A percentile compares a stretch with the other conserved stretches of the same genome.
Evolutionary conservation across 2,888 invertebrate species (phyloP).

Genomic region (Harpalus rubripes): DNA sequence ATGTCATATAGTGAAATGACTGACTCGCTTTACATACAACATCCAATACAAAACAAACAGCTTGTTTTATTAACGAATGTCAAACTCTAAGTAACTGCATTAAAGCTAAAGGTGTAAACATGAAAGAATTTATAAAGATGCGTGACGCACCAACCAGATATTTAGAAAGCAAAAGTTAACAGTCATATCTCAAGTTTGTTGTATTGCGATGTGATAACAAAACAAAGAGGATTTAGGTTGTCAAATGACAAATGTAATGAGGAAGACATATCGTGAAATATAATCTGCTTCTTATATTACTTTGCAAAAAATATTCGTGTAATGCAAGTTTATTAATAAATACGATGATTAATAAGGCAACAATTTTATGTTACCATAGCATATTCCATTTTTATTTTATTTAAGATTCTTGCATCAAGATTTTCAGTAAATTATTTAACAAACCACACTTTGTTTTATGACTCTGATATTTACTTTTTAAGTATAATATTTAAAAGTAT

Average conservation of each 20-base stretch:
- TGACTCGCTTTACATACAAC: conserved; percentile 10
- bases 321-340: conserved; percentile 9
- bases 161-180: conserved; percentile 54
- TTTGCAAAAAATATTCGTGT: conserved; percentile 23
- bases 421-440: no score
- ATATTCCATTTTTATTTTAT: no score
- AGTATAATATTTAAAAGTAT: no score
- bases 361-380: no score
- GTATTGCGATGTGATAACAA: conserved; percentile 23
- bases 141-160: conserved; percentile 31
- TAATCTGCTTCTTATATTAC: conserved; percentile 6
- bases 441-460: no score
- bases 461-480: no score
- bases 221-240: not conserved
- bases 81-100: conserved; percentile 9
- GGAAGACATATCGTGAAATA: conserved; percentile 4
- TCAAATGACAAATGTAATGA: conserved; percentile 22
- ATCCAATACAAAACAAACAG: not conserved
- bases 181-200: conserved; percentile 43
- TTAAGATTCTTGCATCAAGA: no score
- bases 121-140: conserved; percentile 45
- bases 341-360: not conserved
- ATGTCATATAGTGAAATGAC: not conserved
- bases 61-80: conserved; percentile 12
- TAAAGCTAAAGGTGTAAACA: conserved; percentile 40